phyloP scores from a whole-genome alignment of 2,888 invertebrate species.

The Gryllus longicercus region DNA sequence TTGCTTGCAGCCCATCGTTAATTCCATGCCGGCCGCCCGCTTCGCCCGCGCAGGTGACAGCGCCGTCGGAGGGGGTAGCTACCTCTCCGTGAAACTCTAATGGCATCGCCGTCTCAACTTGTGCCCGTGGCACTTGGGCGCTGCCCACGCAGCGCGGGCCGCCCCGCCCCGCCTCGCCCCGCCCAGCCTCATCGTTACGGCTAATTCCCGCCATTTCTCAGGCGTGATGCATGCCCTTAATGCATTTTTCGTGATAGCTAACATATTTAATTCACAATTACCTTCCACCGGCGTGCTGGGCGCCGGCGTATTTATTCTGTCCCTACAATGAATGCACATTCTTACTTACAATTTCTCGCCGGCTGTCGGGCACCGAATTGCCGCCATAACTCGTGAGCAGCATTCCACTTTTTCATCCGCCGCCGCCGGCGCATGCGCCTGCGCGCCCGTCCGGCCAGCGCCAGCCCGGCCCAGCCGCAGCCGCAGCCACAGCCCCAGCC shows the following conservation, averaged over 20 bases:
- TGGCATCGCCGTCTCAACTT: too few species aligned
- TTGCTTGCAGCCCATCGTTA: too few species aligned
- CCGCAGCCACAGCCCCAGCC: background rate
- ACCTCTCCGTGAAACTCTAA: too few species aligned
- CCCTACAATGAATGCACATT: constrained; percentile 2
- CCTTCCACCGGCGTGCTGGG: background rate
- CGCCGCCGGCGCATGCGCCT: too few species aligned
- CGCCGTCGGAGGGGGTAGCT: too few species aligned
- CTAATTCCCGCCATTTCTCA: background rate
- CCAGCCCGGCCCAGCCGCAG: too few species aligned
- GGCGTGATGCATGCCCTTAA: background rate
- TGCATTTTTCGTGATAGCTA: background rate
- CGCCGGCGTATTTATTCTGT: background rate
- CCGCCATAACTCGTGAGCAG: background rate
- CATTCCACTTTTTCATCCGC: too few species aligned
- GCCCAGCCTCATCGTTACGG: background rate
- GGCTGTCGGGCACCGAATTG: background rate
- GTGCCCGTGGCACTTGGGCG: too few species aligned
- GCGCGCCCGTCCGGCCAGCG: too few species aligned
- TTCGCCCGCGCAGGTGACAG: too few species aligned
- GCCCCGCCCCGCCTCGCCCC: background rate
- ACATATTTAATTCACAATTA: constrained; percentile 6
- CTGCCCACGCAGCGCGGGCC: too few species aligned
- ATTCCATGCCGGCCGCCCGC: too few species aligned
- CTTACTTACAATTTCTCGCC: background rate